Percentiles rank a stretch among this genome's conserved stretches.
phyloP scores from a whole-genome alignment of 2,888 invertebrate genomes.

The Polyploca ridens region DNA sequence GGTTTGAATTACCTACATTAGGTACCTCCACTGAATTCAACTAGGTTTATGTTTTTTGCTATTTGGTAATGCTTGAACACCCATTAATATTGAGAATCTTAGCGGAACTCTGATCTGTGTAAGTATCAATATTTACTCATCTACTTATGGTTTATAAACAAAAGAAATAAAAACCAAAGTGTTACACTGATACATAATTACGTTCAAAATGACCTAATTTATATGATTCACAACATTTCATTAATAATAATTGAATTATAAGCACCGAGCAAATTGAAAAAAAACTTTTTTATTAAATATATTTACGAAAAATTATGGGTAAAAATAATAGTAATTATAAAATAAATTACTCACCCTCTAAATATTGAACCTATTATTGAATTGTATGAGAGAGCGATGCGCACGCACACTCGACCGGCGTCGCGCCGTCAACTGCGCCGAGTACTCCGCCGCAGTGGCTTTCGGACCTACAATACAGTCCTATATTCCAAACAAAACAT shows the following conservation, averaged over 20 bases:
- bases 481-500: slow-evolving; percentile 27
- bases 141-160: not conserved
- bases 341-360: slow-evolving; percentile 3
- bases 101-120: too few species aligned
- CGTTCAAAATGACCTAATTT: not conserved
- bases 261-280: too few species aligned
- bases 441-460: slow-evolving; percentile 11
- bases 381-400: slow-evolving; percentile 16
- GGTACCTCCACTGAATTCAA: too few species aligned
- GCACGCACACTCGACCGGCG: slow-evolving; percentile 30
- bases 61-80: too few species aligned
- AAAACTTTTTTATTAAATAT: too few species aligned
- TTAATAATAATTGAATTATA: not conserved
- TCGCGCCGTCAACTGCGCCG: slow-evolving; percentile 33
- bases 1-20: too few species aligned
- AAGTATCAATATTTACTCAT: too few species aligned
- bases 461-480: slow-evolving; percentile 19
- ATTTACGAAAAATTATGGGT: not conserved
- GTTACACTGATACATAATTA: not conserved
- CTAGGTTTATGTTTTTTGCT: too few species aligned
- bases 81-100: too few species aligned
- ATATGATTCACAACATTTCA: not conserved
- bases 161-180: not conserved
- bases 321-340: not conserved
- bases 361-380: not conserved